phyloP scores from a whole-genome alignment of 2,797 vertebrate genomes.

The Mustela erminea region DNA sequence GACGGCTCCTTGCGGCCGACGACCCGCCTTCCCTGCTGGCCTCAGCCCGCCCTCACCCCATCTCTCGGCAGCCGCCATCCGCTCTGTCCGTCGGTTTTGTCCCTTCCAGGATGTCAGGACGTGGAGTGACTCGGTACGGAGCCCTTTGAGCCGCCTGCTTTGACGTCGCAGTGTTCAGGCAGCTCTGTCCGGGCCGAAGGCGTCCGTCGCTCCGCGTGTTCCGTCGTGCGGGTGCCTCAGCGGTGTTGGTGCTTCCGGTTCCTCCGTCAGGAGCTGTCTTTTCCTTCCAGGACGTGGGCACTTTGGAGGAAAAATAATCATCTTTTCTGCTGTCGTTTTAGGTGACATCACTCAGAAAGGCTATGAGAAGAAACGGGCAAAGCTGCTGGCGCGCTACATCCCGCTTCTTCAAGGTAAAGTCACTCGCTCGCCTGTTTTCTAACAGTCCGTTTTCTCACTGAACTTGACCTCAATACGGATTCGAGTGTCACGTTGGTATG shows the following conservation, averaged over 20 bases:
- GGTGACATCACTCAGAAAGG: slow-evolving; percentile 88
- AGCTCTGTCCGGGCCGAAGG: not conserved
- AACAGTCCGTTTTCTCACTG: not conserved
- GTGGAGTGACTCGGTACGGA: fast-evolving
- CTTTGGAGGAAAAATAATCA: not conserved
- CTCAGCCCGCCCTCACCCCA: no score
- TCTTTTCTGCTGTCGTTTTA: slow-evolving; percentile 71
- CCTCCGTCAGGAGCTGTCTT: not conserved
- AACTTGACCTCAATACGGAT: not conserved
- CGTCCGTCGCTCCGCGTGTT: not conserved
- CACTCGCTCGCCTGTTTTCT: fast-evolving
- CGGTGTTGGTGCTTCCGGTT: not conserved
- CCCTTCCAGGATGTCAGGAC: not conserved
- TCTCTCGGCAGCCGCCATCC: not conserved
- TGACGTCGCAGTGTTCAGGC: not conserved
- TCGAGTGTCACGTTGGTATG: not conserved
- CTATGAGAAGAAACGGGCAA: slow-evolving; percentile 87
- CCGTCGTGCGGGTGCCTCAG: not conserved
- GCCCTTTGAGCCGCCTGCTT: not conserved
- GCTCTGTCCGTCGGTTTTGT: not conserved
- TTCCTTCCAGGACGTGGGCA: not conserved
- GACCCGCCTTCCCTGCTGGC: not conserved
- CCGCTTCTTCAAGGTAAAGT: slow-evolving; percentile 84
- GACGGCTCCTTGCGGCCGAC: no score
- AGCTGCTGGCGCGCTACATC: slow-evolving; percentile 84